Percentiles rank a stretch among this genome's conserved stretches.
These are phyloP conservation scores for Formica aserva DNA, from an alignment of 2,888 invertebrate genomes.

Conservation along the genomic window DNA sequence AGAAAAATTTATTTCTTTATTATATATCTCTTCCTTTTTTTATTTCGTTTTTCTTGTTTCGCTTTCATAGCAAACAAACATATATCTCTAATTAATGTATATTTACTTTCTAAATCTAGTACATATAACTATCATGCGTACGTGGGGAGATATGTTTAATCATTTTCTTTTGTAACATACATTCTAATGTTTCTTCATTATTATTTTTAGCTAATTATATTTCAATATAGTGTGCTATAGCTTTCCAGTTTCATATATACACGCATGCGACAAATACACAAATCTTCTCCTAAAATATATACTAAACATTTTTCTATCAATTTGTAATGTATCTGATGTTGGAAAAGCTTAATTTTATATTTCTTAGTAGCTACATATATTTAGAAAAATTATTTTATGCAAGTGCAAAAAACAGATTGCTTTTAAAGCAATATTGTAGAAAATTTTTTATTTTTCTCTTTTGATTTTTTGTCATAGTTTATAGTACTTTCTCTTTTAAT, in stretches of 20 bases:
- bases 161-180: background rate
- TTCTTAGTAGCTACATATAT: background rate
- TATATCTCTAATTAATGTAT: constrained; percentile 24
- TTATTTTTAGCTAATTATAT: constrained; percentile 13
- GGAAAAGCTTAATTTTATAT: background rate
- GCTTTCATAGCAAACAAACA: background rate
- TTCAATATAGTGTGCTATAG: background rate
- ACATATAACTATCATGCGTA: background rate
- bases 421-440: background rate
- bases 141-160: background rate
- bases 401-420: no score
- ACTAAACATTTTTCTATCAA: background rate
- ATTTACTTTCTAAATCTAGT: constrained; percentile 43
- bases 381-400: background rate
- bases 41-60: constrained; percentile 1
- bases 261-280: background rate
- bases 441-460: background rate
- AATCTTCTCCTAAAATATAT: background rate
- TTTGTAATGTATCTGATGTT: background rate
- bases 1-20: constrained; percentile 1
- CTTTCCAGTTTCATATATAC: background rate
- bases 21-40: background rate
- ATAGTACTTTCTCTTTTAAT: background rate
- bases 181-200: background rate
- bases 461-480: background rate